Conservation (phyloP, 2,113 vertebrate species). For the Tetraodon nigroviridis region DNA sequence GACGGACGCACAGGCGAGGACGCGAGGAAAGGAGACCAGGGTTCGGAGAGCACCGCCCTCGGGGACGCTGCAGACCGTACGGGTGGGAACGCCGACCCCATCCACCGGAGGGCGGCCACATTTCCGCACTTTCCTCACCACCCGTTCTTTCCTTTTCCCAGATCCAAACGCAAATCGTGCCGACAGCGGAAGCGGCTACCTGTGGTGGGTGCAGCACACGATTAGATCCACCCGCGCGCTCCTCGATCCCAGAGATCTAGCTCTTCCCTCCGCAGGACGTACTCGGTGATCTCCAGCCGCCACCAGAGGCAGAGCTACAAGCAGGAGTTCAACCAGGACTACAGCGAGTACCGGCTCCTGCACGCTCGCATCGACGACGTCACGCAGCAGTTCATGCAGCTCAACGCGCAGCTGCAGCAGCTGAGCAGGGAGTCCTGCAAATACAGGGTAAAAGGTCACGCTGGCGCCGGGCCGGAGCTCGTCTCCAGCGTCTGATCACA, state of each 20-base stretch:
- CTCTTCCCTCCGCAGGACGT: conserved; percentile 72
- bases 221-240: background rate
- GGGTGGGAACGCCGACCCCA: conserved; percentile 53
- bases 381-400: conserved; percentile 83
- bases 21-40: conserved; percentile 40
- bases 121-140: too few relatives aligned
- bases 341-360: conserved; percentile 85
- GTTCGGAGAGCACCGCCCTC: conserved; percentile 38
- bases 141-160: conserved; percentile 5
- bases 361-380: conserved; percentile 86
- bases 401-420: conserved; percentile 83
- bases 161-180: conserved; percentile 64
- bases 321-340: conserved; percentile 88
- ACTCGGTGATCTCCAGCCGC: conserved; percentile 75
- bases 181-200: conserved; percentile 81
- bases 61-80: conserved; percentile 50
- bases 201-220: conserved; percentile 75
- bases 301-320: conserved; percentile 89
- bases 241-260: background rate
- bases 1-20: conserved; percentile 24
- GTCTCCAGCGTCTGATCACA: too few relatives aligned
- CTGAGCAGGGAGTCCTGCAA: conserved; percentile 80
- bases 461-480: too few relatives aligned
- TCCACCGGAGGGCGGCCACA: too few relatives aligned
- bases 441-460: conserved; percentile 77